Base-by-base conservation (phyloP, 2,888 invertebrate genomes). In the Xestia sexstrigata region DNA sequence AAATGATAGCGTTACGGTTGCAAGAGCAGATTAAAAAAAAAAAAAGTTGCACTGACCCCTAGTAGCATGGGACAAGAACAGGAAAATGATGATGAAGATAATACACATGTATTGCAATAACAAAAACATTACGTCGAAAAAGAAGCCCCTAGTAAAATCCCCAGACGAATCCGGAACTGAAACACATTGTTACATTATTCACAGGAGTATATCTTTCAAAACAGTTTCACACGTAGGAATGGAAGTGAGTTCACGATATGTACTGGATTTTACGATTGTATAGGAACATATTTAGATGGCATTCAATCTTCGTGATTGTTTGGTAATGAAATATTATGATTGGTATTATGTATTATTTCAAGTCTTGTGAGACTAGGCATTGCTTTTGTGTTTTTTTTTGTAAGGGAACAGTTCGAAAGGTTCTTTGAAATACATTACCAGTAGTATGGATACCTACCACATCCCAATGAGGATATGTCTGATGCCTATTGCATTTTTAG, bases 111-210 rank as follows among this genome's bases (percentile, higher is more conserved):
- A 20, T 5, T 11, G 26, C 4, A 47, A 47, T n/a, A 60, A 49
- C 23, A 23, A 58, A 58, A 39, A 58, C 42, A 49, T 15, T 26
- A 5, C 15, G 15, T 58, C 23, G 2, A 39, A 65, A 30, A 55
- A 13, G 9, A 13, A 23, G 55, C 45, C 60, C 49, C 42, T 52
- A 79, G 47, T 45, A 4, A 67, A 83, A 79, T 69, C 52, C 63
- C 70, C 68, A 60, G 15, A 47, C 47, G 30, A 75, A 65, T 84
- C 58, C 81, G 84, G 82, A 85, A 81, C 81, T 83, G 42, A 79
- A 86, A 85, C 85, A 87, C 81, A 81, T 87, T 87, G 83, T 75
- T 70, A 65, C 67, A 49, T 80, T 81, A 76, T 86, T 87, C 68
- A 69, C 65, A 76, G 74, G 58, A 81, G 52, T 66, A 63, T 67